Percentiles rank a stretch among this genome's conserved stretches.
Conservation (phyloP, 2,797 vertebrate genomes). For the Okamejei kenojei region DNA sequence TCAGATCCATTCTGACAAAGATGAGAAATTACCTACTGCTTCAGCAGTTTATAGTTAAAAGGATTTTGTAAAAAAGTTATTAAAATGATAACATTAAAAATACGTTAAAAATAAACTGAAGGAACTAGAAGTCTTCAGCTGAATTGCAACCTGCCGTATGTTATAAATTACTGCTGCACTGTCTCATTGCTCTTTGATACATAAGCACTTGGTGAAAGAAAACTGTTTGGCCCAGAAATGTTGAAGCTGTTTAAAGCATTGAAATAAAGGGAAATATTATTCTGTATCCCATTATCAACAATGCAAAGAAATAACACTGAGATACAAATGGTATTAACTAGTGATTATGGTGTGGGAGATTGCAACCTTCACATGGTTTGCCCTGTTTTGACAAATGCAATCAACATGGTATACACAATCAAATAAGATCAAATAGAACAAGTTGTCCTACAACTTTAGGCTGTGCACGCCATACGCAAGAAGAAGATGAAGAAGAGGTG, state of each 20-base stretch:
- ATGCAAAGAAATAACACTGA: neutral
- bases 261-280: neutral
- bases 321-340: neutral
- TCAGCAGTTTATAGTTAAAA: neutral
- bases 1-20: neutral
- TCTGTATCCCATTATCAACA: neutral
- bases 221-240: no score
- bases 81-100: neutral
- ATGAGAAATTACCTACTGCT: neutral
- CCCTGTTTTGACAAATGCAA: no score
- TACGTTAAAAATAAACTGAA: neutral
- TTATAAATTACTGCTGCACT: no score
- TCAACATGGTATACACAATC: no score
- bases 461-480: no score
- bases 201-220: no score
- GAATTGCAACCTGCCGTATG: neutral
- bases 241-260: neutral
- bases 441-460: no score
- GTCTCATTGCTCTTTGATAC: no score
- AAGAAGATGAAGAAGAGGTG: neutral
- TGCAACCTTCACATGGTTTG: no score
- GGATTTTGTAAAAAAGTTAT: neutral
- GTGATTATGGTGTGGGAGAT: neutral
- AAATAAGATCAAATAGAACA: no score
- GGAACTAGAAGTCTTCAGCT: neutral